A percentile compares a stretch with the other conserved stretches of the same genome.
phyloP scores from a whole-genome alignment of 2,888 invertebrate species.

The Melolontha melolontha region DNA sequence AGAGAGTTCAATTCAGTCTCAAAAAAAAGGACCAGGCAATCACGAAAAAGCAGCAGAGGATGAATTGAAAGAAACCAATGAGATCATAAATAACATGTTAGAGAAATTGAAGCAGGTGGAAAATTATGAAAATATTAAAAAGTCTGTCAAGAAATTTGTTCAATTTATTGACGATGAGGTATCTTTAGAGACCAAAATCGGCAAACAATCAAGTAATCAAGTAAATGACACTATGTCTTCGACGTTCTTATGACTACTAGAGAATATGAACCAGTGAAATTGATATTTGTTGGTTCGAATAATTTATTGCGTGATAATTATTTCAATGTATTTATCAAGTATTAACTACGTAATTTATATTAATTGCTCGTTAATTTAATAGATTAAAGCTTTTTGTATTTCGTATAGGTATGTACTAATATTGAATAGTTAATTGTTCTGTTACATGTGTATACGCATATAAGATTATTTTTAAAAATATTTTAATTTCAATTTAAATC shows the following conservation, averaged over 20 bases:
- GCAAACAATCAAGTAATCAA: slow-evolving; percentile 1
- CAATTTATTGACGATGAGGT: background rate
- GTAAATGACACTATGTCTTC: background rate
- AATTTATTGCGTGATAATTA: too few species aligned
- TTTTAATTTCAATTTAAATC: too few species aligned
- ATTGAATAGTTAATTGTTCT: too few species aligned
- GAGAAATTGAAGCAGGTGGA: slow-evolving; percentile 18
- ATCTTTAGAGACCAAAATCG: background rate
- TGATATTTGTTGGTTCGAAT: too few species aligned
- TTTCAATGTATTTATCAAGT: too few species aligned
- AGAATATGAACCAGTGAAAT: background rate
- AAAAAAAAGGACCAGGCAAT: background rate
- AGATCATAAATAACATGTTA: slow-evolving; percentile 18
- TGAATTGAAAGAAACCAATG: slow-evolving; percentile 9
- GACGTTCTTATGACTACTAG: slow-evolving; percentile 12
- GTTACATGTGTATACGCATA: too few species aligned
- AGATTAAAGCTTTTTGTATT: too few species aligned
- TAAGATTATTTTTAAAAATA: too few species aligned
- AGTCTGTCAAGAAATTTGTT: background rate
- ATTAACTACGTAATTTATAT: too few species aligned
- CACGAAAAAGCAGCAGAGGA: background rate
- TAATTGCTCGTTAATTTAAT: too few species aligned
- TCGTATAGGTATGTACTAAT: too few species aligned
- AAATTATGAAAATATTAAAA: slow-evolving; percentile 5
- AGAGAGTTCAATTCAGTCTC: too few species aligned